phyloP scores from a whole-genome alignment of 2,888 invertebrate species.

The Spicauda simplicius region DNA sequence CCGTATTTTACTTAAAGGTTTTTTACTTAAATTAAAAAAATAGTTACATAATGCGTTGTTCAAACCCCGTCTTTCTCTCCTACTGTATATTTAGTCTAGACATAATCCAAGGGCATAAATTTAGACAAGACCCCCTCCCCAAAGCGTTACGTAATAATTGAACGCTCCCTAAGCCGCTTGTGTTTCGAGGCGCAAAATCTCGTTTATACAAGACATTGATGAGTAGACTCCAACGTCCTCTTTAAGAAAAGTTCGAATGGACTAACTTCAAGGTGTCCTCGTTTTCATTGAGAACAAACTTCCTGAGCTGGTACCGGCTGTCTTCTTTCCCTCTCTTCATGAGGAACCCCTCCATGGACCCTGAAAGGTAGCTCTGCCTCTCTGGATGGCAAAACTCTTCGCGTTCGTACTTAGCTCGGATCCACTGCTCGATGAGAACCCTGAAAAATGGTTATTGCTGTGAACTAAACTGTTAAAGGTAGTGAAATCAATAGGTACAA shows the following conservation, averaged over 20 bases:
- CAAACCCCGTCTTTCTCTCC: no score
- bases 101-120: no score
- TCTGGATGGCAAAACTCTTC: constrained; percentile 94
- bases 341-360: constrained; percentile 93
- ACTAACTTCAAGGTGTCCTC: constrained; percentile 91
- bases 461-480: no score
- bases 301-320: constrained; percentile 91
- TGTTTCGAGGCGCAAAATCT: not conserved
- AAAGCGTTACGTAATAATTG: no score
- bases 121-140: no score
- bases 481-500: no score
- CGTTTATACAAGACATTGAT: not conserved
- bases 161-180: no score
- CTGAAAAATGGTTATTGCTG: constrained; percentile 76
- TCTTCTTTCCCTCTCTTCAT: constrained; percentile 96
- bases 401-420: constrained; percentile 94
- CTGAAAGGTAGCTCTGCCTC: constrained; percentile 91
- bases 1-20: no score
- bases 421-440: constrained; percentile 95
- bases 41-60: no score
- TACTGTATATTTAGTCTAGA: no score
- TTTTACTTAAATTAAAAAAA: no score
- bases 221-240: constrained; percentile 15
- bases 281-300: constrained; percentile 92
- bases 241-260: constrained; percentile 31